Base-by-base conservation (phyloP, 2,113 vertebrate species). In the Myocastor coypus region DNA sequence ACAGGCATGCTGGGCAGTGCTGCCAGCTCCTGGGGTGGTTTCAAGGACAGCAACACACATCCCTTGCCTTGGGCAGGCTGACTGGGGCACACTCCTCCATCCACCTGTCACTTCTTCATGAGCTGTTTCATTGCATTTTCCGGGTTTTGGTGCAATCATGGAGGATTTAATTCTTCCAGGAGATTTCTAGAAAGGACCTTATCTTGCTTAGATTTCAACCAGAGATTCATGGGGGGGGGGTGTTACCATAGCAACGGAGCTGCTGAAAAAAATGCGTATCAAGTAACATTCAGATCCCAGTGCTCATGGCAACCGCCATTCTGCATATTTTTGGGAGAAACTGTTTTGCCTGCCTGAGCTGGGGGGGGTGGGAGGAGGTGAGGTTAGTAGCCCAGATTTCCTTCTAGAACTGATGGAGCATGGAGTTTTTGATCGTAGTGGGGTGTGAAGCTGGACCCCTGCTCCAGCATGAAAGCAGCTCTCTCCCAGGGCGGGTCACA, bases 281-380 rank as follows among this genome's bases (percentile, higher is more conserved):
- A 96, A 97, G 89, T 95, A 92, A 84, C 61, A 59, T 26, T 87
- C 63, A 0, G 96, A 95, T 96, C 89, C 50, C 40, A 57, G 95
- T 95, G 92, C 73, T 97, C 97, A 95, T 97, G 95, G 97, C 97
- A 98, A 98, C 97, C 80, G 6, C 93, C 90, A 84, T 88, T 86
- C 95, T 96, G 93, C 92, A 57, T 92, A 87, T 61, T 95, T 57
- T 9, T 95, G 89, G 91, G 92, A 97, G 87, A 93, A 84, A 73
- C 75, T 92, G 94, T 82, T 87, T 86, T 59, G 68, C 64, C 89
- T 87, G 34, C 59, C 77, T 80, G 81, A 83, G 55, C 5, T 28
- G 68, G 75, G 83, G 61, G 61, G 59, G 0, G 57, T 19, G 59
- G 46, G 82, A 30, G 61, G 55, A 14, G 89, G 92, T 66, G 87